These are phyloP conservation scores for mouse (Mus musculus) DNA, from an alignment of 2,113 vertebrate genomes.

Conservation along the genomic window GRCm39 chr2:111369001-111369500, in stretches of 20 bases:
- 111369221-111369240: neutral
- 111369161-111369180: neutral
- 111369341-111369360: neutral
- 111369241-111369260: neutral
- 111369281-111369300: neutral
- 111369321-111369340: neutral
- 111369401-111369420: neutral
- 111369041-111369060: neutral
- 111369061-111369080: neutral
- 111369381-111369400: neutral
- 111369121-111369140: neutral
- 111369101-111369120: neutral
- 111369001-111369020: neutral
- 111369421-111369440: neutral
- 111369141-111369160: neutral
- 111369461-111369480: neutral
- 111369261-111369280: neutral
- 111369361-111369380: neutral
- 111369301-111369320: neutral
- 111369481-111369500: neutral
- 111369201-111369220: neutral
- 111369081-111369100: neutral
- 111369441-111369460: neutral
- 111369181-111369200: neutral
- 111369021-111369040: too few species aligned